Evolutionary conservation across 2,888 invertebrate species (phyloP).

Genomic region (Deladenus siricidicola): DNA sequence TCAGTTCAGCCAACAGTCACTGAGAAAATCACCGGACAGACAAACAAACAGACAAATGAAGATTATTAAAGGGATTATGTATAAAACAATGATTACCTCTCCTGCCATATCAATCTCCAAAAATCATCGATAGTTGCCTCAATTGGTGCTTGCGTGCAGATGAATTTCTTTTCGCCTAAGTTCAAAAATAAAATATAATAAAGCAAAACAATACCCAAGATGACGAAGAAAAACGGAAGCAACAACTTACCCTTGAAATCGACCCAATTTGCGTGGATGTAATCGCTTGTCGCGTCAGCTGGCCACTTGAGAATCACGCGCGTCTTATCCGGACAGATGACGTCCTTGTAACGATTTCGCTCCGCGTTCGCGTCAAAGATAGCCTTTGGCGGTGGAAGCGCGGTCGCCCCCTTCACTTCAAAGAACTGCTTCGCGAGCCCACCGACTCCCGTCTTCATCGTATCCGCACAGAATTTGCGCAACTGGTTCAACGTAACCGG

Average conservation of each 20-base stretch:
- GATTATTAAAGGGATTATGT: too few relatives aligned
- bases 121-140: constrained; percentile 39
- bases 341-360: constrained; percentile 24
- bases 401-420: constrained; percentile 9
- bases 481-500: neutral
- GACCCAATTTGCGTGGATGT: constrained; percentile 47
- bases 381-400: constrained; percentile 13
- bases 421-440: constrained; percentile 20
- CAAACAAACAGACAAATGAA: too few relatives aligned
- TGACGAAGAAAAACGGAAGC: too few relatives aligned
- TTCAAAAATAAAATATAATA: too few relatives aligned
- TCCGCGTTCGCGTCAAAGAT: constrained; percentile 21
- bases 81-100: too few relatives aligned
- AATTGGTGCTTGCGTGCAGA: constrained; percentile 28
- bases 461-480: constrained; percentile 9
- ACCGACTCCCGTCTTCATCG: constrained; percentile 13
- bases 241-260: too few relatives aligned
- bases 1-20: too few relatives aligned
- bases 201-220: too few relatives aligned
- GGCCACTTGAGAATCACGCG: constrained; percentile 14
- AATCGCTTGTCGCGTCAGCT: constrained; percentile 24
- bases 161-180: constrained; percentile 4
- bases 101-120: constrained; percentile 41
- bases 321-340: constrained; percentile 16
- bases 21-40: too few relatives aligned